Evolutionary conservation across 2,797 vertebrate genomes (phyloP).

Genomic region (Poecilia picta): DNA sequence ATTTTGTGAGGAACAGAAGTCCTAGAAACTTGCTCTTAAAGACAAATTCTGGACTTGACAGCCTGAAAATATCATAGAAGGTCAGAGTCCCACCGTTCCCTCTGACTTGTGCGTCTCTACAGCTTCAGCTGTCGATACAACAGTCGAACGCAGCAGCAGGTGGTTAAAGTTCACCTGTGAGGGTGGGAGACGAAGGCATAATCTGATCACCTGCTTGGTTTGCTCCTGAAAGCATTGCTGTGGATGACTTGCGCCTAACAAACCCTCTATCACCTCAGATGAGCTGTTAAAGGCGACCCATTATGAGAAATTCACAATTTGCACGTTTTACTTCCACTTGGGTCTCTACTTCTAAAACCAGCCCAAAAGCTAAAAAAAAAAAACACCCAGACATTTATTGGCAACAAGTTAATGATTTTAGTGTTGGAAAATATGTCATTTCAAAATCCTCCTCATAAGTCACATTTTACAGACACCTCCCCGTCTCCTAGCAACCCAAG

Average conservation of each 20-base stretch:
- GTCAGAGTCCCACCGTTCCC: background rate
- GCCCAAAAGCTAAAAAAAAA: no score
- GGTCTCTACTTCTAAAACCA: no score
- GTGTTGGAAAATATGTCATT: no score
- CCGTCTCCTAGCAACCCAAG: no score
- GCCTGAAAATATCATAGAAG: background rate
- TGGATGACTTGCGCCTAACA: background rate
- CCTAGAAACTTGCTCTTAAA: background rate
- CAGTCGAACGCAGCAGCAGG: background rate
- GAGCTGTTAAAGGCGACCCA: background rate
- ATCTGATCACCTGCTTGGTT: conserved; percentile 6
- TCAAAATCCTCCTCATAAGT: no score
- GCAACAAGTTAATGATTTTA: no score
- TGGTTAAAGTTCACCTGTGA: background rate
- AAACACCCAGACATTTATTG: no score
- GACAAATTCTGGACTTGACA: background rate
- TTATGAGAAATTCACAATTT: no score
- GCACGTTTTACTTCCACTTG: no score
- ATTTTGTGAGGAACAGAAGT: background rate
- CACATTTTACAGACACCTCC: no score
- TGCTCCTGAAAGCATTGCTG: background rate
- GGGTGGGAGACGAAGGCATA: background rate
- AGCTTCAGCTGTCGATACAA: background rate
- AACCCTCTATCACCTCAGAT: background rate
- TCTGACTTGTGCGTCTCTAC: background rate